Conservation (phyloP, 2,113 vertebrate genomes). For the Panurus biarmicus region DNA sequence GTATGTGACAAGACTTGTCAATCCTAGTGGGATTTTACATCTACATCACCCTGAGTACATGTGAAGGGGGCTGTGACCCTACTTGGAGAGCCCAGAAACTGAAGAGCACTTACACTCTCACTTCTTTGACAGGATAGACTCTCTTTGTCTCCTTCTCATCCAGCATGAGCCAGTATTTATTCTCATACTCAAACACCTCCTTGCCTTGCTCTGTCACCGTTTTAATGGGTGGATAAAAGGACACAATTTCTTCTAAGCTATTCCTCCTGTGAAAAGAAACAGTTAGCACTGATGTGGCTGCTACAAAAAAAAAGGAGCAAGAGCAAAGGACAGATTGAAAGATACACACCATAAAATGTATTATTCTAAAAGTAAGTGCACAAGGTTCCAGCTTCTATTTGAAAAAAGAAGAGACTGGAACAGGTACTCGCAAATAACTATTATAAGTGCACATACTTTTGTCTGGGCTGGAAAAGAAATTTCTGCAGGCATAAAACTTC, state of each 20-base stretch:
- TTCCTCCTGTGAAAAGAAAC: conserved; percentile 68
- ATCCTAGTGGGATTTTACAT: not conserved
- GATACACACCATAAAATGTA: not conserved
- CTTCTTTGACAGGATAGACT: conserved; percentile 79
- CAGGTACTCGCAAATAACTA: not conserved
- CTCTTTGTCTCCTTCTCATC: conserved; percentile 70
- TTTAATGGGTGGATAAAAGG: conserved; percentile 87
- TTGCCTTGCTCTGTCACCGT: conserved; percentile 81
- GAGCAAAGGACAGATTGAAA: not conserved
- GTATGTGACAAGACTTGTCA: not conserved
- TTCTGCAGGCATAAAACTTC: not conserved
- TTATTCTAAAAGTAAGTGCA: not conserved
- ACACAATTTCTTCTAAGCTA: conserved; percentile 77
- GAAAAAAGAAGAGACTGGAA: not conserved
- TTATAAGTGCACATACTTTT: not conserved
- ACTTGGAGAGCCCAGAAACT: not conserved
- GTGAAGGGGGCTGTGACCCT: not conserved
- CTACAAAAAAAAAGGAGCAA: not conserved
- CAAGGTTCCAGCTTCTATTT: not conserved
- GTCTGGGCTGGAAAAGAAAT: not conserved
- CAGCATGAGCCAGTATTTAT: conserved; percentile 99
- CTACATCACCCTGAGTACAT: not conserved
- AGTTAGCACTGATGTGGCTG: not conserved
- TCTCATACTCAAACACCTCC: conserved; percentile 84
- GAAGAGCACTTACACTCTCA: conserved; percentile 77